These are phyloP conservation scores for Abrostola tripartita DNA, from an alignment of 2,888 invertebrate species.

Conservation along the genomic window DNA sequence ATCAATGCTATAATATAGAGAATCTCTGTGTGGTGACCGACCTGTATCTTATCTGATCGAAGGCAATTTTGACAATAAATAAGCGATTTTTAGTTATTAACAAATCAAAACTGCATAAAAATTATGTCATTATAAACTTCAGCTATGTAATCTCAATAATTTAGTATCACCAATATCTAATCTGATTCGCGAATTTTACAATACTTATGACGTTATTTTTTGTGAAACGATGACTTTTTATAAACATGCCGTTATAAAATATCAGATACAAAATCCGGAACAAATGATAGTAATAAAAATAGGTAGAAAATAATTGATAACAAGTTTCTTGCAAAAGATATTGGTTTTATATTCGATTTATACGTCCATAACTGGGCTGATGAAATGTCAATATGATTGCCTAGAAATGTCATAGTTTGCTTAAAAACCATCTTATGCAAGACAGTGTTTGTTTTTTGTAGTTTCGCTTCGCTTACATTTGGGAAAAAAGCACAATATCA, in stretches of 20 bases:
- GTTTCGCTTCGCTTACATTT: slow-evolving; percentile 30
- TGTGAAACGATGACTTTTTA: not conserved
- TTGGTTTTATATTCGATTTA: not conserved
- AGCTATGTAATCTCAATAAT: too few relatives aligned
- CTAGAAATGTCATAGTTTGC: slow-evolving; percentile 17
- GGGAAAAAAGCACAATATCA: not conserved
- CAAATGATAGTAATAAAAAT: not conserved
- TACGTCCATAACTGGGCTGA: not conserved
- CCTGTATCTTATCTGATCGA: too few relatives aligned
- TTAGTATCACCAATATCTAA: too few relatives aligned
- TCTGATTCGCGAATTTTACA: too few relatives aligned
- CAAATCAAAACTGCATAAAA: too few relatives aligned
- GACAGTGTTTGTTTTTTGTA: slow-evolving; percentile 35
- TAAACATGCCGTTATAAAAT: not conserved
- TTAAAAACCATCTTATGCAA: slow-evolving; percentile 32
- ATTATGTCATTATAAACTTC: too few relatives aligned
- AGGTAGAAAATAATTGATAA: not conserved
- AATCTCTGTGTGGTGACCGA: too few relatives aligned
- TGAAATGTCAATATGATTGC: slow-evolving; percentile 25
- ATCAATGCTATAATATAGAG: too few relatives aligned
- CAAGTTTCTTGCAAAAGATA: not conserved
- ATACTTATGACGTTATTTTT: not conserved
- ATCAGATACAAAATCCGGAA: slow-evolving; percentile 1
- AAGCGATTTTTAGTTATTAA: too few relatives aligned
- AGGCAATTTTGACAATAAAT: too few relatives aligned